Evolutionary conservation across 1,140 invertebrate species (phyloP).

Genomic region (Dolichoris vasculosae): DNA sequence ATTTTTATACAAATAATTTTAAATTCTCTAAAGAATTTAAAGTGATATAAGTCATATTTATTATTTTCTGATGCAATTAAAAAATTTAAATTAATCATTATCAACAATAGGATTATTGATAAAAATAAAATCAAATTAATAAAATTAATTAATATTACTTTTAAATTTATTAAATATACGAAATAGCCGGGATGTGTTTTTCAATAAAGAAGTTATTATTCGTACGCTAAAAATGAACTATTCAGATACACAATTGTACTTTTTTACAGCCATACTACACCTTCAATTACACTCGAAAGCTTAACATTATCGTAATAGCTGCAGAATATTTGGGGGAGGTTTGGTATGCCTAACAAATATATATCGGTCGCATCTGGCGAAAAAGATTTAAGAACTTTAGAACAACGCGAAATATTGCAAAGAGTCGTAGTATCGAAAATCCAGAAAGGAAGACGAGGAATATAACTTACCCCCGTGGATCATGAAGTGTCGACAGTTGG

Average conservation of each 20-base stretch:
- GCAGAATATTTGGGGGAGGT: not conserved
- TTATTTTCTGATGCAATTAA: no score
- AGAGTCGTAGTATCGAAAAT: slow-evolving; percentile 47
- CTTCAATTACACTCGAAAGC: slow-evolving; percentile 48
- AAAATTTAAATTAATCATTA: no score
- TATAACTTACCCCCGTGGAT: slow-evolving; percentile 59
- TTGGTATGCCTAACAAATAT: not conserved
- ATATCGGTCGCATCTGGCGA: slow-evolving; percentile 57
- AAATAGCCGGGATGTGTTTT: not conserved
- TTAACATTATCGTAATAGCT: slow-evolving; percentile 29
- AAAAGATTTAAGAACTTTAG: slow-evolving; percentile 49
- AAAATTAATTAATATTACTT: not conserved
- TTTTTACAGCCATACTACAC: slow-evolving; percentile 40
- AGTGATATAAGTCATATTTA: no score
- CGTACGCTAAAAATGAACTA: not conserved
- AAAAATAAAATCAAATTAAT: not conserved
- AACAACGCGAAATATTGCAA: slow-evolving; percentile 58
- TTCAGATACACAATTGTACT: slow-evolving; percentile 39
- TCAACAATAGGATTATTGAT: not conserved
- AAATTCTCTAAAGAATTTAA: no score
- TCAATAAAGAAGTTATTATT: not conserved
- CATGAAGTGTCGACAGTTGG: slow-evolving; percentile 73
- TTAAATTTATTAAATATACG: not conserved
- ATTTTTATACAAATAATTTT: no score
- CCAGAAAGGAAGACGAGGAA: slow-evolving; percentile 47